These are phyloP conservation scores for Marisa cornuarietis DNA, from an alignment of 1,140 invertebrate genomes.

Conservation along the genomic window DNA sequence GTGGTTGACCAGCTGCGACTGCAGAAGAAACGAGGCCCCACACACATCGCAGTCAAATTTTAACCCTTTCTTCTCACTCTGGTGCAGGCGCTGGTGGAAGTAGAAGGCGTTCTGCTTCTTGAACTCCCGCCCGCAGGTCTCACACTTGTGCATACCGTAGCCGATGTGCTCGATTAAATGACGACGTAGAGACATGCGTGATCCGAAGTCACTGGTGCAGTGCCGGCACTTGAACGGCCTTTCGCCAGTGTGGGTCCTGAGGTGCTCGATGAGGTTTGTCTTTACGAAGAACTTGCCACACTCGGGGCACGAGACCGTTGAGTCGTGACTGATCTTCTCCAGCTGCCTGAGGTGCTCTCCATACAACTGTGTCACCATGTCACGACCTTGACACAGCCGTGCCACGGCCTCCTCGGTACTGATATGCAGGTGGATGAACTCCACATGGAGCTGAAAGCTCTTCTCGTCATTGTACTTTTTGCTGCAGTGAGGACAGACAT, in stretches of 20 bases:
- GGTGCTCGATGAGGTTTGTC: constrained; percentile 54
- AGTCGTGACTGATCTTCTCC: constrained; percentile 35
- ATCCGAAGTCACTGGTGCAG: constrained; percentile 50
- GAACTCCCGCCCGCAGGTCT: constrained; percentile 55
- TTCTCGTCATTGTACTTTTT: constrained; percentile 52
- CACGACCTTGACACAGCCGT: constrained; percentile 41
- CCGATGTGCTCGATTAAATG: constrained; percentile 60
- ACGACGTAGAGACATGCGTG: constrained; percentile 48
- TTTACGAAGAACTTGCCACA: constrained; percentile 53
- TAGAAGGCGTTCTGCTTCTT: constrained; percentile 46
- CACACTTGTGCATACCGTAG: constrained; percentile 46
- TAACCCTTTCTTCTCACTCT: constrained; percentile 44
- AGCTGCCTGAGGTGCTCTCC: constrained; percentile 44
- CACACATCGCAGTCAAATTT: constrained; percentile 72
- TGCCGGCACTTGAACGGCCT: constrained; percentile 54
- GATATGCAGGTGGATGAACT: constrained; percentile 52
- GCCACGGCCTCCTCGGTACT: constrained; percentile 46
- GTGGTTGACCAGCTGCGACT: constrained; percentile 72
- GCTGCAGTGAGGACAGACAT: constrained; percentile 50
- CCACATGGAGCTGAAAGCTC: constrained; percentile 53
- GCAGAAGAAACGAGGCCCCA: constrained; percentile 69
- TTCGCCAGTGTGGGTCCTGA: constrained; percentile 54
- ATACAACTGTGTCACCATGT: constrained; percentile 46
- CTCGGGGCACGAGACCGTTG: constrained; percentile 51
- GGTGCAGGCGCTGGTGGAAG: constrained; percentile 52